Evolutionary conservation across 2,797 vertebrate genomes (phyloP), one percentile per base, ranked within the genome.

Genomic region (Vespertilio murinus): DNA sequence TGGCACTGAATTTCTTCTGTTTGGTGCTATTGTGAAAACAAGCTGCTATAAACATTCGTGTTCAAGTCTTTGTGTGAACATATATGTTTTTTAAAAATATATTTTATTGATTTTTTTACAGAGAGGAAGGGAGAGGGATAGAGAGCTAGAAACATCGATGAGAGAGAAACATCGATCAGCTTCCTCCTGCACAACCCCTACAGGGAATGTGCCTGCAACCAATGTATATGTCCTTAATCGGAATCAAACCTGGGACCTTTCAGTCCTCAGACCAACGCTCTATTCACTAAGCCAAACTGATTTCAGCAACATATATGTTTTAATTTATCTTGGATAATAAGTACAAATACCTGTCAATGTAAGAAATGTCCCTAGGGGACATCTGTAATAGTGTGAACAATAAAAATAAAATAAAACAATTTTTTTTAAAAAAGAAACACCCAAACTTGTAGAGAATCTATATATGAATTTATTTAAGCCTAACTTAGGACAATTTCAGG

Each of bases 251-350:
- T 42, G 42, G 42, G 42, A 10, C 42, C 42, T 42, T 42, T 42
- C 42, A 42, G 42, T 42, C 42, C 10, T 42, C 42, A 42, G 42
- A 42, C 42, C 42, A 42, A 42, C 42, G 10, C 10, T 42, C 42
- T 42, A 42, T 42, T 10, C 42, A 42, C 42, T 42, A 10, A 42
- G 42, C 10, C 42, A 42, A 42, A 42, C 42, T 42, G 42, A 42
- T 42, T 42, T 42, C 42, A 42, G 42, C 42, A 79, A 52, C 30
- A 20, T 70, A 13, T 74, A 47, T 33, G 16, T 77, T 94, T 93
- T 94, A 77, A 61, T 84, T 94, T 92, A 49, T 94, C 54, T 90
- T 64, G 73, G 59, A 38, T 75, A 92, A 80, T 47, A 87, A 28
- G 30, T 92, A 61, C 10, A 73, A 90, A 71, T 61, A 5, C n/a